These are phyloP conservation scores for Delia radicum DNA, from an alignment of 1,140 invertebrate genomes.

Conservation along the genomic window DNA sequence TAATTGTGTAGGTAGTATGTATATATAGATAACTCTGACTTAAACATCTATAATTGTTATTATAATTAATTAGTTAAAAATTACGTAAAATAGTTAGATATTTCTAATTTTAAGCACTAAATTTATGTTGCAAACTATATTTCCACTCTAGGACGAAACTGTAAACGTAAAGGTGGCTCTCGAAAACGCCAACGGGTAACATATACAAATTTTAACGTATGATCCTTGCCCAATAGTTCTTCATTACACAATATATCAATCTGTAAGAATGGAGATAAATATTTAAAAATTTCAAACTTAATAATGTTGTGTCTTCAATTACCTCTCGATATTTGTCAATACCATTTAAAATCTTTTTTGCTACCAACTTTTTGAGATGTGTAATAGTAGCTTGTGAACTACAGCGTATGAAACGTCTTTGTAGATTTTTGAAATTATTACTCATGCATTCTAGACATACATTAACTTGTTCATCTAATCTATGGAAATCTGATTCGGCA, in stretches of 20 bases:
- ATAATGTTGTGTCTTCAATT: constrained; percentile 20
- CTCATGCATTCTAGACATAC: constrained; percentile 86
- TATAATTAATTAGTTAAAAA: neutral
- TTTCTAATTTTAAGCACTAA: no score
- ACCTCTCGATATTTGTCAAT: constrained; percentile 96
- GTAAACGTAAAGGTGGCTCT: constrained; percentile 81
- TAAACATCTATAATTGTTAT: neutral
- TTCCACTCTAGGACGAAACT: constrained; percentile 75
- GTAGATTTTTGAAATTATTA: constrained; percentile 79
- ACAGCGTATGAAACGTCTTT: constrained; percentile 87
- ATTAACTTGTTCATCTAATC: constrained; percentile 94
- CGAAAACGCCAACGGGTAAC: constrained; percentile 96
- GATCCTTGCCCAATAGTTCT: constrained; percentile 96
- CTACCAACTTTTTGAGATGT: constrained; percentile 96
- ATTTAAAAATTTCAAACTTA: neutral
- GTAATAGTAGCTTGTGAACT: constrained; percentile 96
- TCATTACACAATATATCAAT: constrained; percentile 99
- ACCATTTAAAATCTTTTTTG: constrained; percentile 88
- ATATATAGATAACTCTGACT: neutral
- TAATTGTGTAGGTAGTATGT: neutral
- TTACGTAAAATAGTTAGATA: neutral
- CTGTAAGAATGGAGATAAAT: constrained; percentile 58
- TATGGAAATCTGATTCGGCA: constrained; percentile 87
- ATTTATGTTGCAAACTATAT: constrained; percentile 36
- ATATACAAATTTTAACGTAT: constrained; percentile 97